Conservation (phyloP, 1,140 invertebrate species). For the Homarus americanus region DNA sequence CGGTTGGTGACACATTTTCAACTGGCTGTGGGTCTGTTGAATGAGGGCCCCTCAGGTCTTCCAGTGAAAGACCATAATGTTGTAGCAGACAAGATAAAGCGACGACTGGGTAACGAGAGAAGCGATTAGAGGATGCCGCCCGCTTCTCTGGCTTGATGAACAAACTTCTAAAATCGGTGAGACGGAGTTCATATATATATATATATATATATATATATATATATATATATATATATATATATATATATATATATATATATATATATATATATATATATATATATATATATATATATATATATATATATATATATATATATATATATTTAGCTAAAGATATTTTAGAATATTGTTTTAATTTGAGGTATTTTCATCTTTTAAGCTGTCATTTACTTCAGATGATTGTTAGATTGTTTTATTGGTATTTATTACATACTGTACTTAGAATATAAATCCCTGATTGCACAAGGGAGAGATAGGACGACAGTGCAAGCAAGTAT, state of each 20-base stretch:
- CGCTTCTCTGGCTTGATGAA: slow-evolving; percentile 51
- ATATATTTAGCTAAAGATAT: too few species aligned
- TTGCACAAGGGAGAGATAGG: neutral
- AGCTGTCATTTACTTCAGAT: neutral
- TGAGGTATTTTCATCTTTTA: too few species aligned
- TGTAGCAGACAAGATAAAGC: slow-evolving; percentile 55
- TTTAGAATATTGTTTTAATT: neutral
- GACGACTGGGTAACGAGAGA: slow-evolving; percentile 46
- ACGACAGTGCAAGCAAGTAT: neutral
- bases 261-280: too few species aligned
- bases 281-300: too few species aligned
- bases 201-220: too few species aligned
- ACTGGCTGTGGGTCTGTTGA: slow-evolving; percentile 45
- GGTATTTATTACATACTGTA: neutral
- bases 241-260: too few species aligned
- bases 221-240: too few species aligned
- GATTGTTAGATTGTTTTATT: neutral
- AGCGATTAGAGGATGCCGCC: slow-evolving; percentile 52
- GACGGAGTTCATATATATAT: neutral
- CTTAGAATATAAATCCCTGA: neutral
- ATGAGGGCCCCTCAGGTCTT: slow-evolving; percentile 27
- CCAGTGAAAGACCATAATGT: slow-evolving; percentile 45
- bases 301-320: too few species aligned
- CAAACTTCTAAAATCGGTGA: slow-evolving; percentile 53
- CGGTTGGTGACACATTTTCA: slow-evolving; percentile 38